Evolutionary conservation across 2,113 vertebrate genomes (phyloP), one percentile per base, ranked within the genome.

Genomic region (Notothenia rossii): DNA sequence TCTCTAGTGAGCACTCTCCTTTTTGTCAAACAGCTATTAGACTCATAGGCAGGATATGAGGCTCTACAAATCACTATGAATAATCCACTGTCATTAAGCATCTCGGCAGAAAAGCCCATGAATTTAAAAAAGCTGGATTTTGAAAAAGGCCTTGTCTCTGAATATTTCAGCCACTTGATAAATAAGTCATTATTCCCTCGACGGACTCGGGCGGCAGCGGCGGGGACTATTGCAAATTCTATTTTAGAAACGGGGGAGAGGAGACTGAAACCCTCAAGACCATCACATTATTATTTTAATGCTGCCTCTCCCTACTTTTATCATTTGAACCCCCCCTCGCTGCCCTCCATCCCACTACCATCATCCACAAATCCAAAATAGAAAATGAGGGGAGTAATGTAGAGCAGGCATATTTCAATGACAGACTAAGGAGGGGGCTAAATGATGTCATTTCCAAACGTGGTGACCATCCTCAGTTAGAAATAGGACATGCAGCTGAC

Each of bases 151-250:
- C 83, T 58, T 66, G 70, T 89, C 77, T 75, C 62, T 89, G 82
- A 92, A 93, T 90, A 90, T 93, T 89, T 91, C 80, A 88, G 64
- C 77, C 63, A 56, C 87, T 86, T 88, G 81, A 93, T 93, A 87
- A 92, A 94, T 90, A 89, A 92, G 84, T 88, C 79, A 92, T 91
- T 86, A 89, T 86, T 86, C 86, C 81, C 84, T 73, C 67, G 64
- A 87, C 81, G 68, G 79, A 69, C 79, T 85, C 14, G 2, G 36
- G 72, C 33, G 33, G 72, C 72, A 15, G 77, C 50, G 10, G 83
- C 68, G 5, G 74, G 71, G 63, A 83, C 76, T 60, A 86, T 89
- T 79, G n/a, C 81, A 88, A 83, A 89, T 89, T 84, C 84, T 87
- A 82, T 87, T 92, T 89, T 82, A 79, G 72, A 74, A 33, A 72